phyloP scores from a whole-genome alignment of 2,113 vertebrate genomes.

The Leptosomus discolor region DNA sequence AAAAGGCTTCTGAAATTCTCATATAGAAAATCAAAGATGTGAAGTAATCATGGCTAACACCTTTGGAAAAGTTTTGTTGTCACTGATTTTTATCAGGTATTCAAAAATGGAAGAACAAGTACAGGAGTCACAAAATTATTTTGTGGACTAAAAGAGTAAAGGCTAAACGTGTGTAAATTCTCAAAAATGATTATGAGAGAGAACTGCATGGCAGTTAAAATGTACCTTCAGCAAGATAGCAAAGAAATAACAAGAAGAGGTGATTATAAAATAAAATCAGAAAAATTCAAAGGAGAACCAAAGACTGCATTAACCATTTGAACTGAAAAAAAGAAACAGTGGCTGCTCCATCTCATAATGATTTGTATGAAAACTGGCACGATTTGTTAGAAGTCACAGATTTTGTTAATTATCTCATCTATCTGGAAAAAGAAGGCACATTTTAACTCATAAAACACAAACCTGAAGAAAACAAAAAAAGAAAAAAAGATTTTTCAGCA shows the following conservation, averaged over 20 bases:
- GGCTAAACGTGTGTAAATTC: background rate
- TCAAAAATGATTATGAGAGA: background rate
- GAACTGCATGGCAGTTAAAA: background rate
- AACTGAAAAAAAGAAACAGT: background rate
- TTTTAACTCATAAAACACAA: background rate
- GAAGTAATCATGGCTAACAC: background rate
- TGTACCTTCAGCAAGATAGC: background rate
- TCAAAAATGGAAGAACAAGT: background rate
- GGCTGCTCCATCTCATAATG: rapidly evolving
- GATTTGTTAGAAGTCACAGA: background rate
- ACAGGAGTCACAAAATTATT: background rate
- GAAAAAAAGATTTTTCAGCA: background rate
- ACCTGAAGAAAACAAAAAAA: background rate
- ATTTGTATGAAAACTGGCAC: background rate
- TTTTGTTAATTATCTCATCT: background rate
- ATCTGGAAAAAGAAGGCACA: background rate
- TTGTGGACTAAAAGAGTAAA: background rate
- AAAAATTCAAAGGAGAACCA: background rate
- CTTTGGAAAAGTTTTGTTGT: background rate
- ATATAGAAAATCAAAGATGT: background rate
- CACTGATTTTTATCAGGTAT: background rate
- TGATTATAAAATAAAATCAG: background rate
- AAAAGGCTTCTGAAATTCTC: background rate
- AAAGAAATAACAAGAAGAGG: background rate
- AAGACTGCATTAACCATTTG: background rate